Evolutionary conservation across 2,113 vertebrate genomes (phyloP).

Genomic region (Gulo gulo): DNA sequence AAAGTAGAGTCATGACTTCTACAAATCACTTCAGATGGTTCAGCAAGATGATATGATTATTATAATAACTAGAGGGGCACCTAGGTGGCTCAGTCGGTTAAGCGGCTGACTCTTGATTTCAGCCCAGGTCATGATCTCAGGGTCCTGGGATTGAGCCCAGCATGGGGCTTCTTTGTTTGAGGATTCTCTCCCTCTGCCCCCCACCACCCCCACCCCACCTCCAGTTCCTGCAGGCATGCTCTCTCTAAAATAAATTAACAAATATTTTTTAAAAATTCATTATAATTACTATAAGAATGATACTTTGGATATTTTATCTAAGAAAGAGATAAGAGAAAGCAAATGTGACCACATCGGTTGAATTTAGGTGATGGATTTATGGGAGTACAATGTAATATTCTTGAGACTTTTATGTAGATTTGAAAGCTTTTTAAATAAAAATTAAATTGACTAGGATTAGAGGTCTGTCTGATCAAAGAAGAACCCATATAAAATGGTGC

Average conservation of each 20-base stretch:
- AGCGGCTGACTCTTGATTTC: background rate
- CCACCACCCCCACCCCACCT: background rate
- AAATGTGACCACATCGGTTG: background rate
- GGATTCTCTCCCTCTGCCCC: background rate
- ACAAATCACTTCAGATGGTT: conserved; percentile 25
- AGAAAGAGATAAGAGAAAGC: background rate
- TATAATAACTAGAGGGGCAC: background rate
- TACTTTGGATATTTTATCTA: background rate
- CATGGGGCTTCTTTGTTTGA: background rate
- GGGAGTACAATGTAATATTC: background rate
- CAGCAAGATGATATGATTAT: background rate
- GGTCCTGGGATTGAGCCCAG: background rate
- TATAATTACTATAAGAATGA: background rate
- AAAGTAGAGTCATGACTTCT: background rate
- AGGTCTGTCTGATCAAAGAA: background rate
- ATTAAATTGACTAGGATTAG: background rate
- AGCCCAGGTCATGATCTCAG: background rate
- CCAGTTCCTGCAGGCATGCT: rapidly evolving
- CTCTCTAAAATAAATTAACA: background rate
- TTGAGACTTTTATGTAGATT: background rate
- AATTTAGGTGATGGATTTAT: background rate
- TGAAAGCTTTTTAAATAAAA: background rate
- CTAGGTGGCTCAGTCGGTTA: background rate
- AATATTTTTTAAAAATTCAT: background rate
- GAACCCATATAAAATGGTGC: background rate